Percentiles rank a stretch among this genome's conserved stretches.
These are phyloP conservation scores for Psilanteris sp. DNA, from an alignment of 1,140 invertebrate species.

Conservation along the genomic window DNA sequence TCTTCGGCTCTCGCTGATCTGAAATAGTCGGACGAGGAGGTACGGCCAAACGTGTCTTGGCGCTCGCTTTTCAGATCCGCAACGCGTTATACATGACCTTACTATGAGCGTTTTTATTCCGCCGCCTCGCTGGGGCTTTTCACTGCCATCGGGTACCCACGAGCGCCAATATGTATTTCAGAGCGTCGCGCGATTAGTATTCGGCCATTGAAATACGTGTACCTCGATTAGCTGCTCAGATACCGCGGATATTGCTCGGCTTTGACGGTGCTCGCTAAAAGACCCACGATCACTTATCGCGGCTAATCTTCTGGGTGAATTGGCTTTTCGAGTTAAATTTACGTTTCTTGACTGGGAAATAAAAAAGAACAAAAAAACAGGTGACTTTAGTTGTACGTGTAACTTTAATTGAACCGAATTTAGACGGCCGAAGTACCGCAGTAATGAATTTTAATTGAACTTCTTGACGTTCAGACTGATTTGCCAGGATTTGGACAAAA, in stretches of 20 bases:
- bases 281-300: constrained; percentile 13
- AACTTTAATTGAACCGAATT: no score
- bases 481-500: no score
- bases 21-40: constrained; percentile 44
- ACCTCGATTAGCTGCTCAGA: constrained; percentile 16
- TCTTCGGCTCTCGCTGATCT: constrained; percentile 56
- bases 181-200: constrained; percentile 25
- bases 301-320: not conserved
- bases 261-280: constrained; percentile 10
- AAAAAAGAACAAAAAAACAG: no score
- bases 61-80: constrained; percentile 12
- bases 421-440: no score
- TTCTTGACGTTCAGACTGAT: no score
- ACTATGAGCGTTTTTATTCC: constrained; percentile 27
- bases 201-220: constrained; percentile 3
- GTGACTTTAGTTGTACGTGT: no score
- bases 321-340: no score
- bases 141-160: constrained; percentile 48
- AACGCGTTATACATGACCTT: constrained; percentile 51
- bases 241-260: constrained; percentile 18
- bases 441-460: no score
- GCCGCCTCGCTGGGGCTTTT: constrained; percentile 45
- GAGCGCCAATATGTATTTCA: constrained; percentile 24
- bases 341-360: no score
- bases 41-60: constrained; percentile 25